A percentile compares a stretch with the other conserved stretches of the same genome.
phyloP scores from a whole-genome alignment of 1,140 invertebrate genomes.

The Bacillus rossius region DNA sequence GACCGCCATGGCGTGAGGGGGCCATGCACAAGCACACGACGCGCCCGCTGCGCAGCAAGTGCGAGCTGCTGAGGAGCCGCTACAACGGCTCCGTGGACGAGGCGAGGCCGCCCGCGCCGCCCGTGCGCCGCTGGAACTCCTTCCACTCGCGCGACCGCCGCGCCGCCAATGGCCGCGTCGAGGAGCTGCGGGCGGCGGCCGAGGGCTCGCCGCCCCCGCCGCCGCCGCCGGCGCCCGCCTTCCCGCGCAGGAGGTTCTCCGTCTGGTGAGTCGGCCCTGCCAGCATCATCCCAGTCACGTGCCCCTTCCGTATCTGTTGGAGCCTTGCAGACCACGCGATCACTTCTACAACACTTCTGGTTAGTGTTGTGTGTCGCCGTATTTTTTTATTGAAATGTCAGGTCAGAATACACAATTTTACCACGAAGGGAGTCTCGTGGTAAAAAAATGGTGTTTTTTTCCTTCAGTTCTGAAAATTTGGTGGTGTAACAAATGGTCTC shows the following conservation, averaged over 20 bases:
- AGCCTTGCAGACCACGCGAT: too few species aligned
- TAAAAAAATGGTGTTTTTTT: too few species aligned
- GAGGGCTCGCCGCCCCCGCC: conserved; percentile 22
- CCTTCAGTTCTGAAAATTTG: too few species aligned
- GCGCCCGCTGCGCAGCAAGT: neutral
- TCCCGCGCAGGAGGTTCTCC: conserved; percentile 45
- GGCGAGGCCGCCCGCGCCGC: conserved; percentile 15
- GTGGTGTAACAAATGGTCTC: too few species aligned
- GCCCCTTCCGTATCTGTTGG: neutral
- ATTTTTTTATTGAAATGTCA: too few species aligned
- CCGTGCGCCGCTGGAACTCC: conserved; percentile 51
- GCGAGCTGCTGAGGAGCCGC: too few species aligned
- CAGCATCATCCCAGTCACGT: neutral
- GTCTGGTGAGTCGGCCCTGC: conserved; percentile 42
- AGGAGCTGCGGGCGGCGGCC: conserved; percentile 26
- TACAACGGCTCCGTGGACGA: too few species aligned
- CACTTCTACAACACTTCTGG: too few species aligned
- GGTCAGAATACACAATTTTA: too few species aligned
- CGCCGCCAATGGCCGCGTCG: conserved; percentile 12
- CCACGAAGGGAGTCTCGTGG: too few species aligned
- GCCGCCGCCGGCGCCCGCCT: conserved; percentile 36
- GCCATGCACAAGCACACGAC: conserved; percentile 2
- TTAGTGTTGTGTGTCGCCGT: too few species aligned
- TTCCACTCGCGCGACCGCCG: conserved; percentile 39
- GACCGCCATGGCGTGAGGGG: neutral